Evolutionary conservation across 2,888 invertebrate species (phyloP).

Genomic region (Calameuta idolon): DNA sequence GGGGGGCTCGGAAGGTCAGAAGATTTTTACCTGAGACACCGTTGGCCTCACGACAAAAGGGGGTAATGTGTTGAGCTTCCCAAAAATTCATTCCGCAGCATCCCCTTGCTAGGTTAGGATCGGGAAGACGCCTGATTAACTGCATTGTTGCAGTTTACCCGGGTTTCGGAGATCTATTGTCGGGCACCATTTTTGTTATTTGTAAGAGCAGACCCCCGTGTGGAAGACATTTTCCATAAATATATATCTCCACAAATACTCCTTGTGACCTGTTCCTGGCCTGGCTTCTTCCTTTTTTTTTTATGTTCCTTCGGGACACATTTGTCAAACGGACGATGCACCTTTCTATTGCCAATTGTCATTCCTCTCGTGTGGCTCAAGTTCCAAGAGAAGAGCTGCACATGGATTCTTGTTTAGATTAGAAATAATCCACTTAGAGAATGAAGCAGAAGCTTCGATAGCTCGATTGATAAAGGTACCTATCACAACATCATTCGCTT

Average conservation of each 20-base stretch:
- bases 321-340: background rate
- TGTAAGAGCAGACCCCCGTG: background rate
- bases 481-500: background rate
- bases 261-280: background rate
- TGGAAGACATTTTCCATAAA: background rate
- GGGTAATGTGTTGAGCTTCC: conserved; percentile 30
- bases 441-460: background rate
- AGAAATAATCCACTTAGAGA: background rate
- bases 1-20: conserved; percentile 29
- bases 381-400: background rate
- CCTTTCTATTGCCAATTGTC: background rate
- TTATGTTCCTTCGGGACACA: background rate
- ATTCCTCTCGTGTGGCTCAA: background rate
- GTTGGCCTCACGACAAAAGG: conserved; percentile 22
- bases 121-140: conserved; percentile 50
- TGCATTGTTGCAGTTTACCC: conserved; percentile 50
- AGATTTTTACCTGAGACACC: conserved; percentile 36
- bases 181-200: background rate
- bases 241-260: background rate
- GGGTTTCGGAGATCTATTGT: background rate
- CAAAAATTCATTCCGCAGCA: conserved; percentile 9
- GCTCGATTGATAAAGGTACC: background rate
- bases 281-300: background rate
- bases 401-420: background rate
- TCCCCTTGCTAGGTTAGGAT: conserved; percentile 7